These are phyloP conservation scores for Myiozetetes cayanensis DNA, from an alignment of 2,113 vertebrate genomes.

Conservation along the genomic window DNA sequence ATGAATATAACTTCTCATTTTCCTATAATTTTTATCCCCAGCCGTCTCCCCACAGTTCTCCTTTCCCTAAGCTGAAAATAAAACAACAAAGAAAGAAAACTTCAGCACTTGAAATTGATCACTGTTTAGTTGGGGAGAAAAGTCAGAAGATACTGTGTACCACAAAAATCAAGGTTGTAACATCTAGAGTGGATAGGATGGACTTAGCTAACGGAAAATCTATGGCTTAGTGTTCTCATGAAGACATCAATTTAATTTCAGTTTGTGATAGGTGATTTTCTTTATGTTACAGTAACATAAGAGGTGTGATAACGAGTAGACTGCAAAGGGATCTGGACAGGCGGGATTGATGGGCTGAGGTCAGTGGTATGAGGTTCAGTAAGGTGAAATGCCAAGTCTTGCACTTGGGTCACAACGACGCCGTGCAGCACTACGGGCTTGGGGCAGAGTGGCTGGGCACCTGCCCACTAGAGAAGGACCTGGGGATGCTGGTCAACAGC, in stretches of 20 bases:
- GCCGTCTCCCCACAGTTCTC: not conserved
- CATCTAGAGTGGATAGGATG: not conserved
- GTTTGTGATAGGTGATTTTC: not conserved
- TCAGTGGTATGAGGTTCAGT: not conserved
- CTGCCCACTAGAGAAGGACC: not conserved
- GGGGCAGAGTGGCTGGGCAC: not conserved
- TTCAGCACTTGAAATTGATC: not conserved
- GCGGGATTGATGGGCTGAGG: not conserved
- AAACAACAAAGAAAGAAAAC: not conserved
- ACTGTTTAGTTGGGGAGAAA: rapidly evolving
- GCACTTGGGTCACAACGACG: not conserved
- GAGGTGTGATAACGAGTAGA: not conserved
- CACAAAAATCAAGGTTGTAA: not conserved
- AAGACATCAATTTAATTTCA: not conserved
- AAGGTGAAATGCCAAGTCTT: not conserved
- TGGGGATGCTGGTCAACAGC: not conserved
- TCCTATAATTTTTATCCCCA: not conserved
- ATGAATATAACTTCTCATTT: not conserved
- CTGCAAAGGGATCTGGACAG: not conserved
- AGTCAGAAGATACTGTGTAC: not conserved
- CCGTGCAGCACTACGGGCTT: not conserved
- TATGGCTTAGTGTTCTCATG: not conserved
- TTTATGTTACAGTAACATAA: not conserved
- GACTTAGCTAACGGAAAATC: not conserved
- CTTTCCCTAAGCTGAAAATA: not conserved